Evolutionary conservation across 2,888 invertebrate species (phyloP), one percentile per base, ranked within the genome.

Genomic region (Tiliacea citrago): DNA sequence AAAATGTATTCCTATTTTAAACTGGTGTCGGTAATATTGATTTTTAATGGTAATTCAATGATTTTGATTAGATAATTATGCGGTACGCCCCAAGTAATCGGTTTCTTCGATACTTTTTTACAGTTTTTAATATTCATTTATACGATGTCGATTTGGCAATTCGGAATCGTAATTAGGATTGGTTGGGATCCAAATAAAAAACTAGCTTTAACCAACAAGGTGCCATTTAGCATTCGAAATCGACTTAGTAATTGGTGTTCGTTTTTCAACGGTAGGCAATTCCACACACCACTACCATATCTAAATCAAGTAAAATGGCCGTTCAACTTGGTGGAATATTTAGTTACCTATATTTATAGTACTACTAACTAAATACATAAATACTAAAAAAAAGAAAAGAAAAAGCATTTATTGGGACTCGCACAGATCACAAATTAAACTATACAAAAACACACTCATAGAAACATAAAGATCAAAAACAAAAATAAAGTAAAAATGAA

Each of bases 101-200:
- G 42, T 67, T 74, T 65, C 35, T 72, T 76, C 61, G 39, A 53
- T 16, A 35, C 16, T 49, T 55, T 77, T 72, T 68, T 65, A 35
- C 29, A 13, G 21, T 57, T 65, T 29, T 66, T 10, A 63, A 58
- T 70, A 63, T 86, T 78, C 57, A 73, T 58, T n/a, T 60, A 66
- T 73, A n/a, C 68, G 51, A 61, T 39, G 49, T 24, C n/a, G n/a
- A 62, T 81, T 77, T 69, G 24, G 73, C 45, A 61, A 83, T 67
- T 53, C n/a, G 58, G 70, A 84, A 77, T 84, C 0, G 12, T 81
- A 80, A 81, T 65, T 47, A 68, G 47, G 55, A 47, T 51, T 70
- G 39, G n/a, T 57, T 69, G 1, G 39, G 21, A 42, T 63, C 18
- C 12, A 63, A 84, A 60, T 66, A 69, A 55, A 21, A 81, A 69